Conservation (phyloP, 2,888 invertebrate genomes). For the Rugalucina vietnamica region DNA sequence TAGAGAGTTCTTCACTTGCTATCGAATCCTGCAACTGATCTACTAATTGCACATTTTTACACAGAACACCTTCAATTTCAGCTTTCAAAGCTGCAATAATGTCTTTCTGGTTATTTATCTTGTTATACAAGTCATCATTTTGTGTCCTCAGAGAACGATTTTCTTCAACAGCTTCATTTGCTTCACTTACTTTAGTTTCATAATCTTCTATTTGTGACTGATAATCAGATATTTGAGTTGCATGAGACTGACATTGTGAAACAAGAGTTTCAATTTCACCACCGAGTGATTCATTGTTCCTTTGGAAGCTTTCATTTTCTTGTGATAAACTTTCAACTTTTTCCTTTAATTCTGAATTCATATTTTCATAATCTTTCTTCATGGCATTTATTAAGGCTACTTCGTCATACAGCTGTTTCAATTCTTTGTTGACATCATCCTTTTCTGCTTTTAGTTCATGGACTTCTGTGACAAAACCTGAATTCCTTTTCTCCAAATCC, state of each 20-base stretch:
- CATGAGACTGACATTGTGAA: neutral
- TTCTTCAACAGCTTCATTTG: constrained; percentile 51
- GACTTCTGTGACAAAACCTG: neutral
- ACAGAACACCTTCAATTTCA: constrained; percentile 50
- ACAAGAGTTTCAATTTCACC: constrained; percentile 47
- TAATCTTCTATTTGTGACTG: constrained; percentile 57
- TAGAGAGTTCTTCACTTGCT: constrained; percentile 21
- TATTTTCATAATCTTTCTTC: neutral
- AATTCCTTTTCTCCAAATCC: constrained; percentile 5
- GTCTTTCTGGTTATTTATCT: constrained; percentile 69
- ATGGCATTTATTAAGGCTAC: neutral
- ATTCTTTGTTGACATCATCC: neutral
- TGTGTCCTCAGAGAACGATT: constrained; percentile 59
- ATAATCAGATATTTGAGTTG: constrained; percentile 34
- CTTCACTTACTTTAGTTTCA: constrained; percentile 54
- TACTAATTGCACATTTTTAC: constrained; percentile 58
- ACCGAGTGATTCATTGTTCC: constrained; percentile 39
- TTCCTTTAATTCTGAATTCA: neutral
- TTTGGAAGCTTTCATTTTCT: constrained; percentile 22
- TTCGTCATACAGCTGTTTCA: neutral
- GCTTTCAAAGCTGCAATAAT: constrained; percentile 60
- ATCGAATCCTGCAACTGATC: constrained; percentile 49
- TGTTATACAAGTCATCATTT: constrained; percentile 70
- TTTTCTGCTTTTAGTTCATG: constrained; percentile 18
- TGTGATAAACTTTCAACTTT: constrained; percentile 1